Evolutionary conservation across 1,140 invertebrate species (phyloP).

Genomic region (Papilio aristodemus): DNA sequence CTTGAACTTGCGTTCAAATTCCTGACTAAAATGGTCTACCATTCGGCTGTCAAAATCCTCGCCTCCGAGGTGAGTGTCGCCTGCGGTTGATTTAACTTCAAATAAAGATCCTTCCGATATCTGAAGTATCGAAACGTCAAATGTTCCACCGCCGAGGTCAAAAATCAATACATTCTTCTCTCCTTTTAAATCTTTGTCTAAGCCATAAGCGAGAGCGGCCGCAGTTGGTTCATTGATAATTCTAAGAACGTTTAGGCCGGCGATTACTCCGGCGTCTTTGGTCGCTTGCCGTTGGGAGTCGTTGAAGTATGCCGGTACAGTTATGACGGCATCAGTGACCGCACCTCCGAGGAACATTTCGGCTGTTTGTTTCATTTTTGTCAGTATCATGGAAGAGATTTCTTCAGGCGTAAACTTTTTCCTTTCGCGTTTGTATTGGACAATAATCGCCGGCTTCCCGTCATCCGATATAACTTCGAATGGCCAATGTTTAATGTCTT

Average conservation of each 20-base stretch:
- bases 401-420: slow-evolving; percentile 92
- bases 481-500: slow-evolving; percentile 90
- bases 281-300: slow-evolving; percentile 85
- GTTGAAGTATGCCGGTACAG: slow-evolving; percentile 86
- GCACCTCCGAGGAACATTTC: slow-evolving; percentile 82
- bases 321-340: slow-evolving; percentile 85
- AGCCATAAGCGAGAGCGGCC: slow-evolving; percentile 90
- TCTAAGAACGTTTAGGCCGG: slow-evolving; percentile 89
- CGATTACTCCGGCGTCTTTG: slow-evolving; percentile 89
- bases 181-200: slow-evolving; percentile 92
- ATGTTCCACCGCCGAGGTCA: slow-evolving; percentile 88
- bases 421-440: slow-evolving; percentile 88
- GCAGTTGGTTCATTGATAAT: slow-evolving; percentile 92
- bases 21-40: slow-evolving; percentile 88
- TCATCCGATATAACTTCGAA: slow-evolving; percentile 86
- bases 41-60: slow-evolving; percentile 91
- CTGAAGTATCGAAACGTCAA: slow-evolving; percentile 92
- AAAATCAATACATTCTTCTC: slow-evolving; percentile 88
- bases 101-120: slow-evolving; percentile 92
- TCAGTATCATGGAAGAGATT: slow-evolving; percentile 92
- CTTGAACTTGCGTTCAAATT: slow-evolving; percentile 93
- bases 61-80: slow-evolving; percentile 88
- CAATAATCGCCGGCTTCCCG: slow-evolving; percentile 88
- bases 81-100: slow-evolving; percentile 90
- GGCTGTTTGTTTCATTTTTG: slow-evolving; percentile 87